These are phyloP conservation scores for Apteryx owenii DNA, from an alignment of 2,113 vertebrate genomes.

Conservation along the genomic window DNA sequence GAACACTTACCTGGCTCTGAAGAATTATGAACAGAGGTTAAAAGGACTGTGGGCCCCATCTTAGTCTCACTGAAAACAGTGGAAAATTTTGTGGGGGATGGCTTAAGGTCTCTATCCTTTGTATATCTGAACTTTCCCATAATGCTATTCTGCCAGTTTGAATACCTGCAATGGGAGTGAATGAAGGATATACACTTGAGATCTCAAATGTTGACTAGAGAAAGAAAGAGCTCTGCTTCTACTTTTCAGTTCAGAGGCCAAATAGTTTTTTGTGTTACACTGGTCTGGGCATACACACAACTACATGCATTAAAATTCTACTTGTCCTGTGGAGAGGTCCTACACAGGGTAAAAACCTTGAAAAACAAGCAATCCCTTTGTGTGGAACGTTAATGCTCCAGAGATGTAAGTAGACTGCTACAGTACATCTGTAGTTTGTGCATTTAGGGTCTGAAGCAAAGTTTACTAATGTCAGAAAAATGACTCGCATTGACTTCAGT, in stretches of 20 bases:
- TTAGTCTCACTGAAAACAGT: neutral
- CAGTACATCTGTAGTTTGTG: no score
- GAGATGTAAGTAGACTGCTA: no score
- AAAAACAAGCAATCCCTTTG: neutral
- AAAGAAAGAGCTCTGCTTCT: neutral
- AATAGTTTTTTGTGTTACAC: neutral
- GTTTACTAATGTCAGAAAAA: neutral
- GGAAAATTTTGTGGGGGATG: neutral
- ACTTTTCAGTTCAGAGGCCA: neutral
- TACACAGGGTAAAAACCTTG: neutral
- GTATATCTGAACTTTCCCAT: neutral
- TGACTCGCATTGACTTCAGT: neutral
- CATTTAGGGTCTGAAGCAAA: neutral
- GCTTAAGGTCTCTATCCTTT: neutral
- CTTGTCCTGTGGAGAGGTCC: neutral
- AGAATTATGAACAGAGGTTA: conserved; percentile 5
- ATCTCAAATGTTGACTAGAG: neutral
- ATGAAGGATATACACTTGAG: neutral
- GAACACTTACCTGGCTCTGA: neutral
- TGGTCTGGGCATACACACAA: neutral
- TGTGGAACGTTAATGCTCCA: neutral
- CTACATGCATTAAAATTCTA: neutral
- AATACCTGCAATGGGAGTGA: neutral
- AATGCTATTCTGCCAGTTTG: neutral
- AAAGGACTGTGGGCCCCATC: neutral